phyloP scores from a whole-genome alignment of 2,888 invertebrate genomes.

The Lithodes maja region DNA sequence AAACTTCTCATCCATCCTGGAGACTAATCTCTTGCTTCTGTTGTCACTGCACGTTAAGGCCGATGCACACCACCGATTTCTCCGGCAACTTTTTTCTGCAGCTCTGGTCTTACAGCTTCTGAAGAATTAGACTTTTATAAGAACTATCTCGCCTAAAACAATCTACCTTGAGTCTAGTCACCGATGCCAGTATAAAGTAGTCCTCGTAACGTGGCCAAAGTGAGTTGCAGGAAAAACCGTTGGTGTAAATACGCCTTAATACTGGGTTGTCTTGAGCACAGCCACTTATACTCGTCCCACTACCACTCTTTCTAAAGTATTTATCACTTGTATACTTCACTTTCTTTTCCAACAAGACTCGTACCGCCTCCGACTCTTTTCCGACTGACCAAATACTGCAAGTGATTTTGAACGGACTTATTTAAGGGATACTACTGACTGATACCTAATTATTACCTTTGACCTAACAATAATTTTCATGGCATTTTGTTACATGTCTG shows the following conservation, averaged over 20 bases:
- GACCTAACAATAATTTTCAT: conserved; percentile 6
- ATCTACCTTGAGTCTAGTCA: no score
- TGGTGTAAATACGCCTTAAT: background rate
- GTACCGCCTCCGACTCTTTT: conserved; percentile 4
- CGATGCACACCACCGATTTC: no score
- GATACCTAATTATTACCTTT: conserved; percentile 31
- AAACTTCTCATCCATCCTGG: conserved; percentile 20
- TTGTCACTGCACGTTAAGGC: conserved; percentile 28
- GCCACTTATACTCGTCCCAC: conserved; percentile 9
- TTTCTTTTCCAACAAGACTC: conserved; percentile 12
- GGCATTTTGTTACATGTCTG: conserved; percentile 54
- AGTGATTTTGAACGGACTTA: background rate
- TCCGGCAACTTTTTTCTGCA: no score
- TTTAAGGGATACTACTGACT: background rate
- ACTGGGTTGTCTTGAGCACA: conserved; percentile 12
- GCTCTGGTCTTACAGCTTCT: no score
- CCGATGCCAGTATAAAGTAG: no score
- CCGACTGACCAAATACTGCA: background rate
- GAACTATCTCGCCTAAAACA: no score
- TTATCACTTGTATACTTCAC: background rate
- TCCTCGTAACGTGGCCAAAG: no score
- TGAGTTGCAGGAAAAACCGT: no score
- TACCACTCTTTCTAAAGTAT: conserved; percentile 27
- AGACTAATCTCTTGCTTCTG: conserved; percentile 4
- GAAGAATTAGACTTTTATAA: no score